These are phyloP conservation scores for Empidonax traillii DNA, from an alignment of 2,113 vertebrate species.

Conservation along the genomic window DNA sequence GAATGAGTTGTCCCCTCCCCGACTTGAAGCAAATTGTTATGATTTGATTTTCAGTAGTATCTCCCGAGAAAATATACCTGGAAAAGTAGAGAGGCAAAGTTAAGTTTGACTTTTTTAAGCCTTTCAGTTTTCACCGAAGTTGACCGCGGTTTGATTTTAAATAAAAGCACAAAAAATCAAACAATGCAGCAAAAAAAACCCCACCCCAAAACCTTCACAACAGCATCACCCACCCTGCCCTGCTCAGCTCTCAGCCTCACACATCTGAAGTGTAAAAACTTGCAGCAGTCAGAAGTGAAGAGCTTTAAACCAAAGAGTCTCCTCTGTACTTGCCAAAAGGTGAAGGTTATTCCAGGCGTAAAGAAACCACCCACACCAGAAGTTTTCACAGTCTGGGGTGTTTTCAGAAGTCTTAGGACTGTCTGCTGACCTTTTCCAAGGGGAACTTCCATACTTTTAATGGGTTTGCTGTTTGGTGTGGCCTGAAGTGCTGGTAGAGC, in stretches of 20 bases:
- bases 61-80: background rate
- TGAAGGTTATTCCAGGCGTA: background rate
- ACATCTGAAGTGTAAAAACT: background rate
- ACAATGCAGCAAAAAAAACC: background rate
- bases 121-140: background rate
- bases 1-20: background rate
- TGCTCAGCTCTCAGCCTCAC: background rate
- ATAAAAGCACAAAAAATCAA: background rate
- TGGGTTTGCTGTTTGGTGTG: background rate
- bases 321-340: background rate
- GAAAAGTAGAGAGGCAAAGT: background rate
- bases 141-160: background rate
- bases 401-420: background rate
- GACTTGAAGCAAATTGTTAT: background rate
- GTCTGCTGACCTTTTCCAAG: background rate
- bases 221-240: background rate
- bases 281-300: background rate
- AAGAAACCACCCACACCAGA: accelerated
- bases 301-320: background rate
- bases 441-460: background rate
- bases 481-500: background rate
- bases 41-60: background rate
- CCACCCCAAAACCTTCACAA: background rate
- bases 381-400: background rate
- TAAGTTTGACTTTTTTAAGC: background rate